These are phyloP conservation scores for Cephonodes hylas DNA, from an alignment of 2,888 invertebrate species.

Conservation along the genomic window DNA sequence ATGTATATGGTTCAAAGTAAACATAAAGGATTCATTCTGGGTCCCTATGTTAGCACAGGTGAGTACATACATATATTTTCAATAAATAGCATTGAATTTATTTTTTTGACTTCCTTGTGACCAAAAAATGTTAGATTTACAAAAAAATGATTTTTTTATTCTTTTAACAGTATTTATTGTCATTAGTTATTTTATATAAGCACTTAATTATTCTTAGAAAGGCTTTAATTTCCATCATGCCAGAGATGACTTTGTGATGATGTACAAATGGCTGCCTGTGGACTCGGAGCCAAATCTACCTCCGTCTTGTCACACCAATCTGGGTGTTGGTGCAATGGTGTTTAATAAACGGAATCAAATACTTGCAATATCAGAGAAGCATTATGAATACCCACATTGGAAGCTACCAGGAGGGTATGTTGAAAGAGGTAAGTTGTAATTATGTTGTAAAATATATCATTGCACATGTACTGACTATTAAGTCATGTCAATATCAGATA, in stretches of 20 bases:
- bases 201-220: slow-evolving; percentile 78
- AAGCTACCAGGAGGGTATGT: slow-evolving; percentile 97
- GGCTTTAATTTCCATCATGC: slow-evolving; percentile 96
- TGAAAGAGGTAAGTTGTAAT: slow-evolving; percentile 85
- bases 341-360: slow-evolving; percentile 87
- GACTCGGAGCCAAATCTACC: slow-evolving; percentile 85
- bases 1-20: slow-evolving; percentile 91
- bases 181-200: slow-evolving; percentile 32
- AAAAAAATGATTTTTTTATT: background rate
- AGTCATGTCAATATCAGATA: no score
- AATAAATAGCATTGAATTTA: slow-evolving; percentile 23
- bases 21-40: slow-evolving; percentile 84
- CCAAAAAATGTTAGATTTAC: no score
- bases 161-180: background rate
- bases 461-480: background rate
- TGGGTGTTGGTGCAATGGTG: slow-evolving; percentile 93
- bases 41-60: slow-evolving; percentile 88
- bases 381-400: slow-evolving; percentile 85
- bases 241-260: slow-evolving; percentile 87
- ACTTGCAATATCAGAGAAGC: slow-evolving; percentile 90
- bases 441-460: background rate
- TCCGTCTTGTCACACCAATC: slow-evolving; percentile 86
- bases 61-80: slow-evolving; percentile 36
- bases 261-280: slow-evolving; percentile 90
- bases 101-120: no score